Evolutionary conservation across 1,140 invertebrate genomes (phyloP).

Genomic region (Apolygus lucorum): DNA sequence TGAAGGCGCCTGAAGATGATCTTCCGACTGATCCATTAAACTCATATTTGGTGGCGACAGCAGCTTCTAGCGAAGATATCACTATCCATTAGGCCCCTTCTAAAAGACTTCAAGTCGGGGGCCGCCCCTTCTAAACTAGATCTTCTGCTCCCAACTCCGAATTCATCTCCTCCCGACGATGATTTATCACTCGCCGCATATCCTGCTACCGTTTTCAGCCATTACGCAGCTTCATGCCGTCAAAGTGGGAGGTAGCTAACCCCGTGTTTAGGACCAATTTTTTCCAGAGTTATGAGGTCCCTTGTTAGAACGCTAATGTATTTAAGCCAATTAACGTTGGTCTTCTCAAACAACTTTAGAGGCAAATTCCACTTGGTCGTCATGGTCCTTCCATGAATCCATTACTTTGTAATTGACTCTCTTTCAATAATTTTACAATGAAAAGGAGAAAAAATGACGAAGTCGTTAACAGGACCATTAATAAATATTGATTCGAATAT

Average conservation of each 20-base stretch:
- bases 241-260: constrained; percentile 12
- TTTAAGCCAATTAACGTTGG: constrained; percentile 10
- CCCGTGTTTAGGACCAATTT: constrained; percentile 8
- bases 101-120: not conserved
- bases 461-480: too few species aligned
- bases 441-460: too few species aligned
- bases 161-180: not conserved
- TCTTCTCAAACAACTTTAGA: not conserved
- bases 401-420: too few species aligned
- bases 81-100: constrained; percentile 6
- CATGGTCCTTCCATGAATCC: not conserved
- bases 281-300: not conserved
- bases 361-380: not conserved
- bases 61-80: constrained; percentile 1
- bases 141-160: not conserved
- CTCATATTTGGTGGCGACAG: constrained; percentile 16
- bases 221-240: not conserved
- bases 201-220: constrained; percentile 5
- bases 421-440: too few species aligned
- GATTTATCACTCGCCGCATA: constrained; percentile 5
- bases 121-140: constrained; percentile 8
- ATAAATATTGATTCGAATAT: too few species aligned
- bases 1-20: constrained; percentile 2
- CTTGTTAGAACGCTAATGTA: constrained; percentile 8
- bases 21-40: constrained; percentile 5